Evolutionary conservation across 2,113 vertebrate genomes (phyloP).

Genomic region (Cebus imitator): DNA sequence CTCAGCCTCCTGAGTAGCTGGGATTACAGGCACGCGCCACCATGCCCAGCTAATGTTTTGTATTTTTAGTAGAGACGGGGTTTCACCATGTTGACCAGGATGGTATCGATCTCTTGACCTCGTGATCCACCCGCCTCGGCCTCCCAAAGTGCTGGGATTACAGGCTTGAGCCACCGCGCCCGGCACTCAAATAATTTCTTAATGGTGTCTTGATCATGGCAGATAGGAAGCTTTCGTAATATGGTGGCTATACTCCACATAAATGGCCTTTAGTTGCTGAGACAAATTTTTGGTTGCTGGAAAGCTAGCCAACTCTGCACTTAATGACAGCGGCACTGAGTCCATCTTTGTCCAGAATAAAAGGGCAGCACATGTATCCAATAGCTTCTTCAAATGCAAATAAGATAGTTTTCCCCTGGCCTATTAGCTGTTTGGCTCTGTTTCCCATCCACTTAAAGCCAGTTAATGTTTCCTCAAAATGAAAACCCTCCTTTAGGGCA

Average conservation of each 20-base stretch:
- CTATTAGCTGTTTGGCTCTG: constrained; percentile 92
- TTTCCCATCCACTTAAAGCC: constrained; percentile 99
- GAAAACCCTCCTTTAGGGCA: constrained; percentile 96
- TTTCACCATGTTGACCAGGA: too few species aligned
- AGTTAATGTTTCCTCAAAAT: constrained; percentile 99
- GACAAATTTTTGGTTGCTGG: constrained; percentile 89
- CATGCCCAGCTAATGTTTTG: too few species aligned
- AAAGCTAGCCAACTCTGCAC: constrained; percentile 93
- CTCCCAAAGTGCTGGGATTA: too few species aligned
- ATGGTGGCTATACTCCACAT: constrained; percentile 87
- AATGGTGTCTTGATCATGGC: too few species aligned
- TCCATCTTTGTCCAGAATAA: constrained; percentile 98
- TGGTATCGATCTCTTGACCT: too few species aligned
- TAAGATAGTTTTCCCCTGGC: constrained; percentile 93
- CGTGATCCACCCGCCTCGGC: too few species aligned
- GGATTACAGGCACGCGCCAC: too few species aligned
- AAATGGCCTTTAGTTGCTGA: constrained; percentile 84
- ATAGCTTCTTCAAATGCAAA: constrained; percentile 99
- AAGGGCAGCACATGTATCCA: constrained; percentile 96
- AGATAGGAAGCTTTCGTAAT: too few species aligned
- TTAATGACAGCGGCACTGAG: constrained; percentile 95
- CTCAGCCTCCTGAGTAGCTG: too few species aligned
- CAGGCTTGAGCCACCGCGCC: too few species aligned
- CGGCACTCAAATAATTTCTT: too few species aligned
- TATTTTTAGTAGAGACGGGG: too few species aligned